A percentile compares a stretch with the other conserved stretches of the same genome.
These are phyloP conservation scores for Chascanopsetta lugubris DNA, from an alignment of 2,113 vertebrate species.

Conservation along the genomic window DNA sequence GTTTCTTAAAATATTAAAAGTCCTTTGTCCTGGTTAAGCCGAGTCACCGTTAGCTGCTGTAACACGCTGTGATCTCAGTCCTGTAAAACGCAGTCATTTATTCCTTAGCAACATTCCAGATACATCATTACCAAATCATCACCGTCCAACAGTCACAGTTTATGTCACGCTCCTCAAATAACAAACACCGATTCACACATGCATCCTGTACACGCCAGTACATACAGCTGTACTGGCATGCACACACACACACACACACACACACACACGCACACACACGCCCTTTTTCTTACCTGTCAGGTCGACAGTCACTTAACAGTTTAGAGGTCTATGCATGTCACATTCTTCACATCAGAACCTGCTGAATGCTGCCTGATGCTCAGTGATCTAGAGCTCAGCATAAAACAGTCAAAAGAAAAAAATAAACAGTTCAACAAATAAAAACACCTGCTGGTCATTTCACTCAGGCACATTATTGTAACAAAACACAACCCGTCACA, in stretches of 20 bases:
- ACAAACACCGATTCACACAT: constrained; percentile 45
- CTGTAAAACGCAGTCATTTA: constrained; percentile 25
- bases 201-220: constrained; percentile 19
- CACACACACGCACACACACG: background rate
- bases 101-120: constrained; percentile 38
- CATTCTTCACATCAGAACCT: constrained; percentile 74
- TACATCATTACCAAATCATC: constrained; percentile 45
- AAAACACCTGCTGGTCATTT: constrained; percentile 60
- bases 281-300: constrained; percentile 22
- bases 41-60: constrained; percentile 9
- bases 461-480: constrained; percentile 65
- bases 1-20: constrained; percentile 44
- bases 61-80: constrained; percentile 15
- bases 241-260: constrained; percentile 4
- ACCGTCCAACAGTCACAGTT: constrained; percentile 44
- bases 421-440: constrained; percentile 12
- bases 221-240: constrained; percentile 5
- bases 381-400: constrained; percentile 47
- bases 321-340: constrained; percentile 73
- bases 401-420: constrained; percentile 34
- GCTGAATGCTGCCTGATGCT: constrained; percentile 58
- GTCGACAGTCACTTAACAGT: constrained; percentile 68
- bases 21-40: constrained; percentile 38
- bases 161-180: constrained; percentile 36
- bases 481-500: constrained; percentile 15